phyloP scores from a whole-genome alignment of 2,797 vertebrate genomes.

The Clarias platycephalus region DNA sequence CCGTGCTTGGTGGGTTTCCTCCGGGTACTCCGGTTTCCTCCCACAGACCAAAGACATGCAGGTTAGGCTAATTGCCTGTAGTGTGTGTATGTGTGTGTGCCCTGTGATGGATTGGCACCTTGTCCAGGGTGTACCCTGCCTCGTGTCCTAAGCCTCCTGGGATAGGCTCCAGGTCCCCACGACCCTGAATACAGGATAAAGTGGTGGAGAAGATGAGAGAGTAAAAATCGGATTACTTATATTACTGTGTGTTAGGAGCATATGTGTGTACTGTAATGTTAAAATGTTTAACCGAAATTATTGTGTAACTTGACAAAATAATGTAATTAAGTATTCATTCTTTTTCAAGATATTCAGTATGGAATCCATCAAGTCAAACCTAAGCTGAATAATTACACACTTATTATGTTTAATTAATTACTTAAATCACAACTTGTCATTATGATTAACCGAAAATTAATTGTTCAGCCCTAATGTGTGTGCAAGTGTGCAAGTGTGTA shows the following conservation, averaged over 20 bases:
- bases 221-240: not conserved
- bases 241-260: not conserved
- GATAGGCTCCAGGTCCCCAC: too few relatives aligned
- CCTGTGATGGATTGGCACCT: too few relatives aligned
- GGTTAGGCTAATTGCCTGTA: too few relatives aligned
- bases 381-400: slow-evolving; percentile 1
- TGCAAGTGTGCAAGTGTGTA: not conserved
- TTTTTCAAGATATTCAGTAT: not conserved
- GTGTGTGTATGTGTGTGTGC: too few relatives aligned
- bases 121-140: too few relatives aligned
- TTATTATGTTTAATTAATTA: not conserved
- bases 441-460: not conserved
- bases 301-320: not conserved
- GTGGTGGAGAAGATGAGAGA: too few relatives aligned
- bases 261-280: too few relatives aligned
- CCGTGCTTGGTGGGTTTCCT: too few relatives aligned
- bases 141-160: too few relatives aligned
- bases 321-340: not conserved
- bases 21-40: too few relatives aligned
- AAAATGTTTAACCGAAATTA: not conserved
- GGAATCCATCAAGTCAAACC: not conserved
- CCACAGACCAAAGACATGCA: too few relatives aligned
- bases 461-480: not conserved
- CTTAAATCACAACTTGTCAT: not conserved
- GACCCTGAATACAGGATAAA: too few relatives aligned